Base-by-base conservation (phyloP, 2,113 vertebrate genomes). In the Anarrhichthys ocellatus region DNA sequence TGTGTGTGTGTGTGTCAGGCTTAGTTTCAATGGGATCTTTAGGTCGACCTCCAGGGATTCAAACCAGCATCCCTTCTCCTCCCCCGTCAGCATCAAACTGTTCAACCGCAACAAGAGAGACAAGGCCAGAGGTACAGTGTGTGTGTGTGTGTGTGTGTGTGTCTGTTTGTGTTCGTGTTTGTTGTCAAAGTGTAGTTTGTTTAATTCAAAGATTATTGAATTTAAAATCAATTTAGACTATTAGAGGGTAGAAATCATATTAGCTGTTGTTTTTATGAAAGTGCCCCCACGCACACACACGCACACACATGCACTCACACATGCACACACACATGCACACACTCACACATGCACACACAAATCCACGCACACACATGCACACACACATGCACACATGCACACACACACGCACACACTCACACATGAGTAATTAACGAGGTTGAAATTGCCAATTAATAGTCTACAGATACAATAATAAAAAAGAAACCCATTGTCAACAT, bases 21-120 rank as follows among this genome's bases (percentile, higher is more conserved):
- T 97, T 94, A 99, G 97, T 91, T 98, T 99, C 95, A 97, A 96
- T 15, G 97, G 97, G 61, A 97, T 99, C 93, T 98, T 98, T 91
- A 95, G 96, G 83, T 97, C 96, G 1, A 95, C 97, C 2, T 97
- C 96, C 92, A 96, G 96, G 91, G 97, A 98, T 32, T 96, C 96
- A 7, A 89, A 89, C 84, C 91, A 78, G 50, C 91, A 91, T 61
- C 62, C 66, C 78, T 96, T 96, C 75, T 94, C 97, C 79, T 97
- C 97, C 6, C 96, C 97, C 0, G 95, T 96, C 70, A 95, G 95
- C 91, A 95, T 97, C 93, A 96, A 96, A 91, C 95, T 98, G 91
- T 98, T 98, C 94, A 95, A 95, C 83, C 95, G 97, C 80, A 95
- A 95, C 94, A 96, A 93, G 93, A 97, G 97, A 97, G 96, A 96